phyloP scores from a whole-genome alignment of 1,140 invertebrate species.

The Lerema accius region DNA sequence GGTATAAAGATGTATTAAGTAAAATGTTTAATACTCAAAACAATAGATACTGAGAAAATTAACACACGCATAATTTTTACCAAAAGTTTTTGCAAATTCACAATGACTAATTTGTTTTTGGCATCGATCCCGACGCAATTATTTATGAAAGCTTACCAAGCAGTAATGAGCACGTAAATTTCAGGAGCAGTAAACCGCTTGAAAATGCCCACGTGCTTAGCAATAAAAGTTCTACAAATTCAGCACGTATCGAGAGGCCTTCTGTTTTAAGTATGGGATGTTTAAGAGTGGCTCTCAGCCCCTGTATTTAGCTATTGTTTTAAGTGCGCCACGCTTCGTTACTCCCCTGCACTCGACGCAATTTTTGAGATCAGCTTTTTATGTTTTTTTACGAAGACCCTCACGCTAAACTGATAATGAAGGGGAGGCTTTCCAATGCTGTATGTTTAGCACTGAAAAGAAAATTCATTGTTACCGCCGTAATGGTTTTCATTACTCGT shows the following conservation, averaged over 20 bases:
- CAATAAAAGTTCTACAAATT: slow-evolving; percentile 75
- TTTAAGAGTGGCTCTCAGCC: slow-evolving; percentile 54
- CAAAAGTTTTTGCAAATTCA: too few relatives aligned
- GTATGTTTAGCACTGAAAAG: slow-evolving; percentile 59
- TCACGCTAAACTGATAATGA: slow-evolving; percentile 76
- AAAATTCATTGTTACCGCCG: slow-evolving; percentile 70
- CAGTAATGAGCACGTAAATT: slow-evolving; percentile 58
- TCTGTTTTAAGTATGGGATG: slow-evolving; percentile 65
- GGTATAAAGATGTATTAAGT: too few relatives aligned
- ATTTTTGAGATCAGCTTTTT: slow-evolving; percentile 68
- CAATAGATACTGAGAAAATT: too few relatives aligned
- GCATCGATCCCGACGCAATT: too few relatives aligned
- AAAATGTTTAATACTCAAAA: too few relatives aligned
- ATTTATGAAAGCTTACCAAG: too few relatives aligned
- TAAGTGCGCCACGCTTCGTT: slow-evolving; percentile 77
- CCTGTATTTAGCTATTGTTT: slow-evolving; percentile 80
- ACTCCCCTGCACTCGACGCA: slow-evolving; percentile 68
- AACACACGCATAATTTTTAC: too few relatives aligned
- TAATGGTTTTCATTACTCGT: slow-evolving; percentile 65
- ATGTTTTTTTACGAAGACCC: slow-evolving; percentile 67
- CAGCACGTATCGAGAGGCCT: slow-evolving; percentile 78
- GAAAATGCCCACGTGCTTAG: slow-evolving; percentile 51
- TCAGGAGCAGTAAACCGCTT: slow-evolving; percentile 63
- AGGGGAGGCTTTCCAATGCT: slow-evolving; percentile 43
- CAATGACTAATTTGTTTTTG: too few relatives aligned